Evolutionary conservation across 92 coral and sea anemone genomes (phyloP).

Genomic region (Scolanthus callimorphus): DNA sequence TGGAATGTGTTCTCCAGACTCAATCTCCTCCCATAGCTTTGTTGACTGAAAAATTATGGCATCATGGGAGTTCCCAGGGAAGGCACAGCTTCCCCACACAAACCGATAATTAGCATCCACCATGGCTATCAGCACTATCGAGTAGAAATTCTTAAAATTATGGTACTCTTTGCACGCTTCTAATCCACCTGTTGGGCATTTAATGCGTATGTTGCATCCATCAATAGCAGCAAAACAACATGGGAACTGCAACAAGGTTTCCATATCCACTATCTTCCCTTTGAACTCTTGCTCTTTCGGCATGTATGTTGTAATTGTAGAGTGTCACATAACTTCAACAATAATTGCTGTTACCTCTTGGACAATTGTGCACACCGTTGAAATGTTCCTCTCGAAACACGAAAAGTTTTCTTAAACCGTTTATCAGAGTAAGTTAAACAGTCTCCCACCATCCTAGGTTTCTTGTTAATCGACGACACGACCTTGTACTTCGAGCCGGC

Average conservation of each 20-base stretch:
- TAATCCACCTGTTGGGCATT: slow-evolving; percentile 1
- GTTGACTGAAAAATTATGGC: slow-evolving; percentile 23
- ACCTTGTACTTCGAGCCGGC: no score
- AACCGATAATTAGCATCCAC: slow-evolving; percentile 8
- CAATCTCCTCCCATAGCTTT: neutral
- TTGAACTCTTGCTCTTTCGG: slow-evolving; percentile 30
- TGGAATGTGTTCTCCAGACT: neutral
- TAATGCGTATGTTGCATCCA: slow-evolving; percentile 2
- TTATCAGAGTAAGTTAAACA: slow-evolving; percentile 19
- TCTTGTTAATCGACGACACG: slow-evolving; percentile 30
- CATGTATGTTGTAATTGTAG: slow-evolving; percentile 17
- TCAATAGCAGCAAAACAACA: slow-evolving; percentile 15
- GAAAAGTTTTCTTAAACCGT: slow-evolving; percentile 9
- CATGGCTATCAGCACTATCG: slow-evolving; percentile 1
- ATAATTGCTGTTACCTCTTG: slow-evolving; percentile 38
- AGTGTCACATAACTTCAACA: slow-evolving; percentile 27
- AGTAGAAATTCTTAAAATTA: slow-evolving; percentile 2
- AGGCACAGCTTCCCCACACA: slow-evolving; percentile 3
- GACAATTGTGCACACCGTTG: slow-evolving; percentile 30
- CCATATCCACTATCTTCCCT: neutral
- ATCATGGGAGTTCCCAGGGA: slow-evolving; percentile 7
- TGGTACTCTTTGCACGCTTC: slow-evolving; percentile 6
- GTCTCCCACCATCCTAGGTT: slow-evolving; percentile 37
- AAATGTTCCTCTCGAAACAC: slow-evolving; percentile 11
- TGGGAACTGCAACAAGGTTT: slow-evolving; percentile 8